Percentiles rank a stretch among this genome's conserved stretches.
phyloP scores from a whole-genome alignment of 1,140 invertebrate genomes.

The Drosophila sechellia region DNA sequence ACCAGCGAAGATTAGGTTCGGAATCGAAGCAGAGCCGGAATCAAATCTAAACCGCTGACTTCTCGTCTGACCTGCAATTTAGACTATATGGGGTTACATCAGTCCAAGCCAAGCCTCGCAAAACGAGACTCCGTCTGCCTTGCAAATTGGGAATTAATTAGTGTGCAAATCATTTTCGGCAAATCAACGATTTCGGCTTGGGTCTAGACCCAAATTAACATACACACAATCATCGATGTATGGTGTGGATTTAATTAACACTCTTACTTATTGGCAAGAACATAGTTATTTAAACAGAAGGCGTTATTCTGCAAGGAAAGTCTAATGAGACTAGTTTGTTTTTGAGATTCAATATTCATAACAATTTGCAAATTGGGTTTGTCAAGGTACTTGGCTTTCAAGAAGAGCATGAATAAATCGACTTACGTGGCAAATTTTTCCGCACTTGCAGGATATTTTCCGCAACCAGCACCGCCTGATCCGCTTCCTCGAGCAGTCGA shows the following conservation, averaged over 20 bases:
- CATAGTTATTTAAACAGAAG: too few relatives aligned
- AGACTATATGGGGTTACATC: slow-evolving; percentile 34
- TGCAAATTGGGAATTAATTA: slow-evolving; percentile 42
- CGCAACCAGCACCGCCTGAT: slow-evolving; percentile 82
- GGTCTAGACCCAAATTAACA: slow-evolving; percentile 46
- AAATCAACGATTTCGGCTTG: slow-evolving; percentile 2
- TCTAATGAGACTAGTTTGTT: too few relatives aligned
- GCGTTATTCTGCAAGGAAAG: too few relatives aligned
- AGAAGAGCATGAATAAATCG: too few relatives aligned
- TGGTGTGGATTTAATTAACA: neutral
- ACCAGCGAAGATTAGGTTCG: slow-evolving; percentile 5
- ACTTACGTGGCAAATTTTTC: too few relatives aligned
- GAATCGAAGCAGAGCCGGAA: neutral
- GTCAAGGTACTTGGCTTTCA: too few relatives aligned
- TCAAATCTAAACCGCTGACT: slow-evolving; percentile 34
- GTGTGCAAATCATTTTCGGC: slow-evolving; percentile 42
- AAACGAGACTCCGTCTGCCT: slow-evolving; percentile 29
- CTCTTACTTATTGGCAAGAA: neutral
- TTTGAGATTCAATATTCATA: too few relatives aligned
- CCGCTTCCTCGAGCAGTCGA: slow-evolving; percentile 81
- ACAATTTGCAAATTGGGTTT: too few relatives aligned
- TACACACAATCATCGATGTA: neutral
- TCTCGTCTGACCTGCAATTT: slow-evolving; percentile 34
- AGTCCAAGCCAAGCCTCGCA: neutral
- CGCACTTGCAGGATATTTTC: slow-evolving; percentile 68